A percentile compares a stretch with the other conserved stretches of the same genome.
Conservation (phyloP, 2,888 invertebrate species). For the Urechis unicinctus region DNA sequence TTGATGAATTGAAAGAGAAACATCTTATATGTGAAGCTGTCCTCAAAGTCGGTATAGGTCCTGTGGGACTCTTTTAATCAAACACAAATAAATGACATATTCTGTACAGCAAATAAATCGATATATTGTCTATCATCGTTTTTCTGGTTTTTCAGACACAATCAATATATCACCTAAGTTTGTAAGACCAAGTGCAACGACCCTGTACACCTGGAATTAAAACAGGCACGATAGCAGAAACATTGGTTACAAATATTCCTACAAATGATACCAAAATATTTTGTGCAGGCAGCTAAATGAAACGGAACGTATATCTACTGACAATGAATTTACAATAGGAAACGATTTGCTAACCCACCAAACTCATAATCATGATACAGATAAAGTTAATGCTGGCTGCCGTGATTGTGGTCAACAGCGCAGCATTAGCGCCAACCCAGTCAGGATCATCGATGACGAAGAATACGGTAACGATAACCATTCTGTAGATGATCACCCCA, state of each 20-base stretch:
- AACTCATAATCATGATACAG: constrained; percentile 83
- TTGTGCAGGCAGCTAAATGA: too few relatives aligned
- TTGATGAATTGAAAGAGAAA: constrained; percentile 34
- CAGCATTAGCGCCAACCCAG: constrained; percentile 3
- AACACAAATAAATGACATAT: neutral
- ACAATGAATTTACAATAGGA: too few relatives aligned
- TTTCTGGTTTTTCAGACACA: neutral
- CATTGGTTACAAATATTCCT: neutral
- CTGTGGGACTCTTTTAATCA: constrained; percentile 51
- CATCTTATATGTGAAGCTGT: constrained; percentile 30
- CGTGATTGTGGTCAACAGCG: constrained; percentile 69
- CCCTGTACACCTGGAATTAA: neutral
- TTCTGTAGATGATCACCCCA: constrained; percentile 89
- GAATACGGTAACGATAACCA: constrained; percentile 57
- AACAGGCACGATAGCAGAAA: neutral
- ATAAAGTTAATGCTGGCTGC: constrained; percentile 85
- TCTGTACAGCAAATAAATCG: neutral
- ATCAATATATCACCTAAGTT: neutral
- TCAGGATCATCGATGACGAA: constrained; percentile 20
- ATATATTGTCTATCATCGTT: neutral
- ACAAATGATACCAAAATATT: neutral
- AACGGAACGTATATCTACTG: too few relatives aligned
- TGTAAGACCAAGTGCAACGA: neutral
- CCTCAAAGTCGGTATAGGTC: constrained; percentile 27
- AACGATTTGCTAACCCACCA: constrained; percentile 31